Percentiles rank a stretch among this genome's conserved stretches.
These are phyloP conservation scores for Colletes gigas DNA, from an alignment of 1,140 invertebrate species.

Conservation along the genomic window DNA sequence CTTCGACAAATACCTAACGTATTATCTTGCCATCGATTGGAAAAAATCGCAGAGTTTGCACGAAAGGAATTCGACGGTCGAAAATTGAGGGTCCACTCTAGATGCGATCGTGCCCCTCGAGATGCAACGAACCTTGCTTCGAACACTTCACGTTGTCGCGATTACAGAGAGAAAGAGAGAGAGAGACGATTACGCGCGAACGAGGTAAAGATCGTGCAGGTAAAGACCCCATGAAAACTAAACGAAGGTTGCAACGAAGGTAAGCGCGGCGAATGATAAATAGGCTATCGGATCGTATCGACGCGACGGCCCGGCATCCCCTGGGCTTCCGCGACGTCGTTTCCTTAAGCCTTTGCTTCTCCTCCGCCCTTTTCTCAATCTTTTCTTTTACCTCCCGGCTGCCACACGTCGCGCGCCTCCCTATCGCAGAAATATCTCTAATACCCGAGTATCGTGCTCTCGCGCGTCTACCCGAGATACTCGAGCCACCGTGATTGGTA, in stretches of 20 bases:
- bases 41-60: too few species aligned
- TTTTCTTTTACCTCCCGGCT: slow-evolving; percentile 9
- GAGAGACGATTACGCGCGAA: slow-evolving; percentile 20
- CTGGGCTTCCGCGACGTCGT: slow-evolving; percentile 15
- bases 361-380: neutral
- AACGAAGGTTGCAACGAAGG: slow-evolving; percentile 47
- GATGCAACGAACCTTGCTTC: too few species aligned
- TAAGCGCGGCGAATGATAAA: slow-evolving; percentile 63
- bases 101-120: too few species aligned
- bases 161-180: too few species aligned
- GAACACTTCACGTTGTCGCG: too few species aligned
- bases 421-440: slow-evolving; percentile 51
- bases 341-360: neutral
- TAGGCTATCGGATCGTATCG: slow-evolving; percentile 64
- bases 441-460: slow-evolving; percentile 46
- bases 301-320: slow-evolving; percentile 46
- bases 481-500: slow-evolving; percentile 47
- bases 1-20: too few species aligned
- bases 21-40: too few species aligned
- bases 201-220: slow-evolving; percentile 48
- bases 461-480: slow-evolving; percentile 33
- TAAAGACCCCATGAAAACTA: slow-evolving; percentile 48
- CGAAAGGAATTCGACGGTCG: too few species aligned
- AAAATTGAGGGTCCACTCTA: too few species aligned
- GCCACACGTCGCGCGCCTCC: slow-evolving; percentile 21